phyloP scores from a whole-genome alignment of 2,888 invertebrate species.

The Apantesis nais region DNA sequence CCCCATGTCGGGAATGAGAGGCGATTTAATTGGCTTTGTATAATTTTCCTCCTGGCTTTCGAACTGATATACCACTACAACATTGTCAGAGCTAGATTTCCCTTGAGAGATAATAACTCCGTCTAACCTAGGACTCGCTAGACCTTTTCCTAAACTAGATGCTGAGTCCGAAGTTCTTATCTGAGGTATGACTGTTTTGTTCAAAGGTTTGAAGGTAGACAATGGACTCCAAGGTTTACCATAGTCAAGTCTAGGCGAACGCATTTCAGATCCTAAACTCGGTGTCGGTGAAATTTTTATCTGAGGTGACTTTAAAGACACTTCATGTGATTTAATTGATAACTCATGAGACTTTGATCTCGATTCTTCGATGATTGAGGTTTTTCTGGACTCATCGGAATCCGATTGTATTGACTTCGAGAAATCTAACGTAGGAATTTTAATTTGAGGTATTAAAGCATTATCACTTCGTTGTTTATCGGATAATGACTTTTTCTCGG shows the following conservation, averaged over 20 bases:
- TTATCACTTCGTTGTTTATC: constrained; percentile 58
- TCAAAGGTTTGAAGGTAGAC: constrained; percentile 71
- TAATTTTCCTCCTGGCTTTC: constrained; percentile 69
- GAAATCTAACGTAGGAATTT: constrained; percentile 75
- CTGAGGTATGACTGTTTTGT: constrained; percentile 59
- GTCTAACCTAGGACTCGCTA: constrained; percentile 74
- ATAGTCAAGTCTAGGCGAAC: constrained; percentile 70
- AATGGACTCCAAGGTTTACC: constrained; percentile 73
- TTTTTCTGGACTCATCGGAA: constrained; percentile 69
- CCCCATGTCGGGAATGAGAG: constrained; percentile 73
- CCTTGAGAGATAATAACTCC: constrained; percentile 80
- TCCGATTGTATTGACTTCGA: constrained; percentile 64
- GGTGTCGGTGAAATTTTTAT: constrained; percentile 71
- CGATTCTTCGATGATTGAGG: constrained; percentile 57
- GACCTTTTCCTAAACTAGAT: constrained; percentile 63
- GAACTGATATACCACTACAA: constrained; percentile 80
- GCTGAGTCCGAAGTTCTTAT: constrained; percentile 72
- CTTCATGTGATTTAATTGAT: constrained; percentile 41
- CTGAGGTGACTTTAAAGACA: constrained; percentile 59
- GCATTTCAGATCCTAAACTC: constrained; percentile 63
- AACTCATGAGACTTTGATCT: constrained; percentile 50
- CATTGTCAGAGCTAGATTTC: constrained; percentile 76
- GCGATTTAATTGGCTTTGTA: constrained; percentile 69
- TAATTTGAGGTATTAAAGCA: constrained; percentile 71
- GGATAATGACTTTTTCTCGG: constrained; percentile 58